These are phyloP conservation scores for Lucilia sericata DNA, from an alignment of 1,140 invertebrate genomes.

Conservation along the genomic window DNA sequence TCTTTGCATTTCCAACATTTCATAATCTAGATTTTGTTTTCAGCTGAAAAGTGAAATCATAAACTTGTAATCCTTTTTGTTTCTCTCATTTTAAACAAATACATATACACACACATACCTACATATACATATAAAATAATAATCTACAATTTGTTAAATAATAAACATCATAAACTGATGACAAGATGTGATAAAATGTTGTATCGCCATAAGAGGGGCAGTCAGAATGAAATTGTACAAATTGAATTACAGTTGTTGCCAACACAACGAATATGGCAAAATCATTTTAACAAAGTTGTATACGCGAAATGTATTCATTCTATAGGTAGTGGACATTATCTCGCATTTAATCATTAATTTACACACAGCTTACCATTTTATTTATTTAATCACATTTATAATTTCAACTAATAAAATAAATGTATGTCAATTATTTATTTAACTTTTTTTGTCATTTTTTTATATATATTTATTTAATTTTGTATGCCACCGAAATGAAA, in stretches of 20 bases:
- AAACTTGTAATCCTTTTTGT: not conserved
- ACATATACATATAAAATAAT: no score
- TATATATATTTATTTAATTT: not conserved
- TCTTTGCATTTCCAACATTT: no score
- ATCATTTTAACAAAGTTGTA: constrained; percentile 27
- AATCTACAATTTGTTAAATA: constrained; percentile 24
- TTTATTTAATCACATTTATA: constrained; percentile 6
- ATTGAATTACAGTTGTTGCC: constrained; percentile 18
- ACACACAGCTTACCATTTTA: not conserved
- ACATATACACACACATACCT: no score
- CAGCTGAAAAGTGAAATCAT: not conserved
- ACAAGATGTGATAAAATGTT: constrained; percentile 44
- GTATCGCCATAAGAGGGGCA: not conserved
- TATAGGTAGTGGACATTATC: not conserved
- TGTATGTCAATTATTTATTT: constrained; percentile 17
- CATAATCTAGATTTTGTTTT: not conserved
- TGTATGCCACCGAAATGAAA: constrained; percentile 3
- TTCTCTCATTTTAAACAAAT: no score
- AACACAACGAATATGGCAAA: constrained; percentile 24
- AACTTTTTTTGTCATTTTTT: not conserved
- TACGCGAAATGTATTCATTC: constrained; percentile 7
- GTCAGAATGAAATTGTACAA: constrained; percentile 32
- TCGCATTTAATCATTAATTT: constrained; percentile 17
- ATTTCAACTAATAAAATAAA: constrained; percentile 21
- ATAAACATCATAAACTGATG: constrained; percentile 39